These are phyloP conservation scores for Brachionus manjavacas DNA, from an alignment of 1,140 invertebrate genomes.

Conservation along the genomic window DNA sequence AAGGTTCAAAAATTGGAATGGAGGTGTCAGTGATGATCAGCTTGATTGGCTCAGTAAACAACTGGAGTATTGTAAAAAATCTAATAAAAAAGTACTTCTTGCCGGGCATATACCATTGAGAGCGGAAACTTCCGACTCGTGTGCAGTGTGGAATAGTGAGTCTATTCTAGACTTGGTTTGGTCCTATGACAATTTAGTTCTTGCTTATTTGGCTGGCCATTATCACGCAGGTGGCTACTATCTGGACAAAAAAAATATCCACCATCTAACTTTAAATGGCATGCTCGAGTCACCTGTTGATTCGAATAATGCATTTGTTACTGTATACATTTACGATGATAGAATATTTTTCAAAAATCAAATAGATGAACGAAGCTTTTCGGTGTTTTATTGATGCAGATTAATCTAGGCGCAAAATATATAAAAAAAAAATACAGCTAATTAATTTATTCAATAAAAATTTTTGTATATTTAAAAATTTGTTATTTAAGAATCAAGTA, in stretches of 20 bases:
- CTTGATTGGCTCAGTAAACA: conserved; percentile 51
- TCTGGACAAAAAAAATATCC: conserved; percentile 50
- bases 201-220: conserved; percentile 53
- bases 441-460: neutral
- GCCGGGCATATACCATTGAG: conserved; percentile 51
- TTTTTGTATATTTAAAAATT: neutral
- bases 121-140: conserved; percentile 44
- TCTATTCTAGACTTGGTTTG: conserved; percentile 49
- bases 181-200: conserved; percentile 46
- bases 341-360: conserved; percentile 41
- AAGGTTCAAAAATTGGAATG: conserved; percentile 54
- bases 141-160: conserved; percentile 51
- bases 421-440: neutral
- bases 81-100: conserved; percentile 43
- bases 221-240: conserved; percentile 50
- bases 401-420: no score
- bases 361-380: neutral
- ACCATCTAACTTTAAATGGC: conserved; percentile 50
- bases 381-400: neutral
- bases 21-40: conserved; percentile 51
- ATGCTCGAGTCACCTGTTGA: conserved; percentile 50
- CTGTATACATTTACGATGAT: conserved; percentile 48
- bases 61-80: conserved; percentile 48
- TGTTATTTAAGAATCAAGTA: no score
- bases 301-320: conserved; percentile 48